A percentile compares a stretch with the other conserved stretches of the same genome.
Evolutionary conservation across 2,888 invertebrate genomes (phyloP).

Genomic region (Clostera curtula): DNA sequence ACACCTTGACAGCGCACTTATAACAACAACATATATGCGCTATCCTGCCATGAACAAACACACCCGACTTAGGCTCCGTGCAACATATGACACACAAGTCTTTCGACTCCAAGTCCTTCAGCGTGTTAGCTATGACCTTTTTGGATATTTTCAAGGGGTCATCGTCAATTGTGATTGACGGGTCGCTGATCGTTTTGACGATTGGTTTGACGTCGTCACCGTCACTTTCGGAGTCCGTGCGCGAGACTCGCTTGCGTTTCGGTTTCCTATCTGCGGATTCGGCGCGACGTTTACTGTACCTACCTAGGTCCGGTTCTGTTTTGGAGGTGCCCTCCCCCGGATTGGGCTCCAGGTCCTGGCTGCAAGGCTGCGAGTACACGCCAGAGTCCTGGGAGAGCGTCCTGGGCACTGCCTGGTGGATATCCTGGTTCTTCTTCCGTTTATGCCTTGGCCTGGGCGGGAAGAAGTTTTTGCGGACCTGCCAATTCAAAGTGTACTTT

Average conservation of each 20-base stretch:
- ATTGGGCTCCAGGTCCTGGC: constrained; percentile 31
- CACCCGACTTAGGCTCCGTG: constrained; percentile 77
- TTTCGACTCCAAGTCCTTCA: constrained; percentile 36
- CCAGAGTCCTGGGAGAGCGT: constrained; percentile 51
- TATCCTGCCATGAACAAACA: constrained; percentile 79
- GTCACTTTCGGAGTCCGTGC: constrained; percentile 27
- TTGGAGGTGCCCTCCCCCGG: constrained; percentile 16
- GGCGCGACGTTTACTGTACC: constrained; percentile 32
- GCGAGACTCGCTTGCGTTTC: constrained; percentile 33
- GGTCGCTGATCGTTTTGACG: constrained; percentile 59
- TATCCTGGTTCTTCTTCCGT: constrained; percentile 37
- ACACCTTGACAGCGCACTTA: constrained; percentile 79
- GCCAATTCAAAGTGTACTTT: constrained; percentile 13
- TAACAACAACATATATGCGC: constrained; percentile 83
- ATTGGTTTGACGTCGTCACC: constrained; percentile 38
- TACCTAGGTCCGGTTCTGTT: constrained; percentile 4
- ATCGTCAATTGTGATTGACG: constrained; percentile 43
- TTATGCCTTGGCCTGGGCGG: constrained; percentile 78
- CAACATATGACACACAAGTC: constrained; percentile 78
- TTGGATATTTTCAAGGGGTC: constrained; percentile 25
- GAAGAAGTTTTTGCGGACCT: constrained; percentile 81
- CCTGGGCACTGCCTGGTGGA: constrained; percentile 18
- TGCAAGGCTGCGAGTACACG: constrained; percentile 31
- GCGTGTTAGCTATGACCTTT: constrained; percentile 31
- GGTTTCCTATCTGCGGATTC: constrained; percentile 34